Evolutionary conservation across 37 sponge, comb jelly and placozoan genomes (phyloP).

Genomic region (Halichondria panicea): DNA sequence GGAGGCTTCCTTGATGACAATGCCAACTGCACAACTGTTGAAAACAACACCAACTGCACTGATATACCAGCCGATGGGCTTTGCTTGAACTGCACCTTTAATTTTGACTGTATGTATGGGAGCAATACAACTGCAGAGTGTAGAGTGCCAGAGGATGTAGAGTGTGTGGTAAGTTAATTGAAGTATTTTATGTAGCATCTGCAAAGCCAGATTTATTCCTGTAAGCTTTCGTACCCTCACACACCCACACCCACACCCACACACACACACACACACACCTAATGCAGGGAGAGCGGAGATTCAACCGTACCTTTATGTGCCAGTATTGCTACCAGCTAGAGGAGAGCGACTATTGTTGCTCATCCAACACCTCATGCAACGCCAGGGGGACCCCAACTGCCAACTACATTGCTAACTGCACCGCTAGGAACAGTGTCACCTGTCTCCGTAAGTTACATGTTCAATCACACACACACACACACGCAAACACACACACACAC

Average conservation of each 20-base stretch:
- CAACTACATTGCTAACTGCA: constrained; percentile 52
- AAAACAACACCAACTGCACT: not conserved
- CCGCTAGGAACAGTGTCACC: constrained; percentile 21
- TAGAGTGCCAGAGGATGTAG: not conserved
- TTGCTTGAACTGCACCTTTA: constrained; percentile 39
- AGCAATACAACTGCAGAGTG: constrained; percentile 25
- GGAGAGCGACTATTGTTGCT: constrained; percentile 23
- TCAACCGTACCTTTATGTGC: constrained; percentile 47
- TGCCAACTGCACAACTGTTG: not conserved
- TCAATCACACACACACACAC: no score
- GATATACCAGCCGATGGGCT: constrained; percentile 12
- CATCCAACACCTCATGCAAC: constrained; percentile 22
- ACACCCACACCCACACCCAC: no score
- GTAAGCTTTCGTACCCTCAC: not conserved
- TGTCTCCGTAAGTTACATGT: constrained; percentile 48
- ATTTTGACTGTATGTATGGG: constrained; percentile 24
- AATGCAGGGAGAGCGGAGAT: constrained; percentile 35
- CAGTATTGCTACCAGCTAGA: constrained; percentile 64
- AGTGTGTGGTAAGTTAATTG: constrained; percentile 35
- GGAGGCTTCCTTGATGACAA: not conserved
- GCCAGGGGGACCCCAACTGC: constrained; percentile 37
- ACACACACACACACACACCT: not conserved
- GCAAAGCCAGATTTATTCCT: not conserved
- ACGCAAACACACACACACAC: no score
- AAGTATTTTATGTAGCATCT: not conserved